These are phyloP conservation scores for Elachura formosa DNA, from an alignment of 2,113 vertebrate species.

Conservation along the genomic window DNA sequence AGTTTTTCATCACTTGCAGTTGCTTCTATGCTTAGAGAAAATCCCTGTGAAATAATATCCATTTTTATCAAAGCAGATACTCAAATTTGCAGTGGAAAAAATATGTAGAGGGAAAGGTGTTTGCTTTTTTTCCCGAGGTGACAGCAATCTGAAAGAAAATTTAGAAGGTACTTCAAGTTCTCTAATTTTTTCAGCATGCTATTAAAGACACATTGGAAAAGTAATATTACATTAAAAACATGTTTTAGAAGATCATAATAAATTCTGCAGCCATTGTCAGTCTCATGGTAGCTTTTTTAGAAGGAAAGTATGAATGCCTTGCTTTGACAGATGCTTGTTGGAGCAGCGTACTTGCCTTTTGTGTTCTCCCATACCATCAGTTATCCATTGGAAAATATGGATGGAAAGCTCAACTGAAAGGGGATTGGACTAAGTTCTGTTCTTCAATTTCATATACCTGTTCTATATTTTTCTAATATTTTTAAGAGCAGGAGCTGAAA, in stretches of 20 bases:
- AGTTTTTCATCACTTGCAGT: not conserved
- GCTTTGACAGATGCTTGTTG: not conserved
- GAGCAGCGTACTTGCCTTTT: not conserved
- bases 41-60: not conserved
- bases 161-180: not conserved
- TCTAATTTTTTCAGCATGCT: not conserved
- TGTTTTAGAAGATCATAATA: not conserved
- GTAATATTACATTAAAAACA: not conserved
- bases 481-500: not conserved
- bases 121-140: not conserved
- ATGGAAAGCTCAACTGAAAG: not conserved
- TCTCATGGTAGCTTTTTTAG: not conserved
- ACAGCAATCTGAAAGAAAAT: not conserved
- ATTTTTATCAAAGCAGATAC: not conserved
- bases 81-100: not conserved
- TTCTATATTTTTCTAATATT: not conserved
- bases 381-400: not conserved
- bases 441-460: not conserved
- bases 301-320: not conserved
- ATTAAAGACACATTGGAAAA: not conserved
- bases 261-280: not conserved
- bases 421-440: not conserved
- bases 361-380: not conserved
- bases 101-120: not conserved
- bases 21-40: not conserved